These are phyloP conservation scores for Brachynemurus nebulosus DNA, from an alignment of 2,888 invertebrate genomes.

Conservation along the genomic window DNA sequence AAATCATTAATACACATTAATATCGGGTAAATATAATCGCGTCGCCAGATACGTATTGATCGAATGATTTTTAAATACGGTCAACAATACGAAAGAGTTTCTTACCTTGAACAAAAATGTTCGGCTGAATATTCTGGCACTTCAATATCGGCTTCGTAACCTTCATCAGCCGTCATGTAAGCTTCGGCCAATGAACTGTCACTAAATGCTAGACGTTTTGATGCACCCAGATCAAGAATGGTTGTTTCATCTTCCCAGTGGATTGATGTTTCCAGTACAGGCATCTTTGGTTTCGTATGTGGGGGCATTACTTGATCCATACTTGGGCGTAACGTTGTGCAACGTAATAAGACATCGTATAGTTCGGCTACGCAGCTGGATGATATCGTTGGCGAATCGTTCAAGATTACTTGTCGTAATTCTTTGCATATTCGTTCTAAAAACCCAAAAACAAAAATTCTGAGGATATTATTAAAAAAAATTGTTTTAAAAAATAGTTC, in stretches of 20 bases:
- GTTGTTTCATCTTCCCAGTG: slow-evolving; percentile 25
- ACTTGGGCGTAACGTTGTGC: slow-evolving; percentile 37
- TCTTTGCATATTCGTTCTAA: slow-evolving; percentile 4
- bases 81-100: background rate
- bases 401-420: background rate
- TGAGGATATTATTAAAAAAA: background rate
- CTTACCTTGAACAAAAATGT: background rate
- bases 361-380: slow-evolving; percentile 24
- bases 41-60: too few relatives aligned
- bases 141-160: slow-evolving; percentile 46
- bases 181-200: slow-evolving; percentile 25
- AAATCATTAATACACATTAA: too few relatives aligned
- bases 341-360: slow-evolving; percentile 41
- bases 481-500: background rate
- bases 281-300: slow-evolving; percentile 31
- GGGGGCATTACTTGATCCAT: slow-evolving; percentile 38
- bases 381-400: background rate
- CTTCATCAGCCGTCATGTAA: slow-evolving; percentile 41
- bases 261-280: background rate
- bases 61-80: too few relatives aligned
- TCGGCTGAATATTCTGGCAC: slow-evolving; percentile 19
- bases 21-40: too few relatives aligned
- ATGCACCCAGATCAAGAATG: background rate
- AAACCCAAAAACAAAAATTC: slow-evolving; percentile 2
- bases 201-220: slow-evolving; percentile 8